Base-by-base conservation (phyloP, 2,888 invertebrate genomes). In the Trichogramma evanescens region DNA sequence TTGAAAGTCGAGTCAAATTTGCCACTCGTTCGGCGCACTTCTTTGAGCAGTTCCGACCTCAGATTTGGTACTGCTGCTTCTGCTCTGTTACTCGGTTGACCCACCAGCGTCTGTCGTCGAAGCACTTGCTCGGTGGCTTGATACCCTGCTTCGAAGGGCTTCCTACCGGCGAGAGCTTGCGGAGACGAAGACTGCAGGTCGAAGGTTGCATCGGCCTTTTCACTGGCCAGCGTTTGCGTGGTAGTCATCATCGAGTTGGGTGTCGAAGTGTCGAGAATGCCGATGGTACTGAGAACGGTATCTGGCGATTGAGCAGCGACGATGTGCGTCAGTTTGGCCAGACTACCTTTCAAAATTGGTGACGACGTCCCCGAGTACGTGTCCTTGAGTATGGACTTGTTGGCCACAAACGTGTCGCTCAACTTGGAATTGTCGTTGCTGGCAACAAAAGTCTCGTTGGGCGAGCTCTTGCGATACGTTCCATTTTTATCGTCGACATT, bases 31-130 rank as follows among this genome's bases (percentile, higher is more conserved):
- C 71, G 67, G 5, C 68, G 65, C 46, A 69, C 69, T 57, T 73
- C 72, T 49, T 73, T 66, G 4, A 74, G 48, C 26, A 74, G 62
- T 52, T 72, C 72, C 49, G 65, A 67, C 38, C 73, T 66, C 51
- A 74, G 62, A 6, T 59, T 67, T 2, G 68, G 63, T n/a, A 65
- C 53, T 56, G 54, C 51, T 13, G 13, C 13, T 13, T 13, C 13
- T 13, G 13, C 13, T 13, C 13, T 13, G 13, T 13, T 13, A 13
- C 13, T 2, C 13, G 13, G 13, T 13, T 13, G 13, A 13, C 13
- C 13, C 13, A 13, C 13, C 2, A 13, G 13, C 1, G 13, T 13
- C 13, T 13, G 13, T 13, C 13, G 13, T 13, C 13, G 13, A 13
- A 13, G 50, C n/a, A 50, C 13, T n/a, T 50, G 26, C 8, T 50